Base-by-base conservation (phyloP, 2,888 invertebrate species). In the Epirrhoe tristata region DNA sequence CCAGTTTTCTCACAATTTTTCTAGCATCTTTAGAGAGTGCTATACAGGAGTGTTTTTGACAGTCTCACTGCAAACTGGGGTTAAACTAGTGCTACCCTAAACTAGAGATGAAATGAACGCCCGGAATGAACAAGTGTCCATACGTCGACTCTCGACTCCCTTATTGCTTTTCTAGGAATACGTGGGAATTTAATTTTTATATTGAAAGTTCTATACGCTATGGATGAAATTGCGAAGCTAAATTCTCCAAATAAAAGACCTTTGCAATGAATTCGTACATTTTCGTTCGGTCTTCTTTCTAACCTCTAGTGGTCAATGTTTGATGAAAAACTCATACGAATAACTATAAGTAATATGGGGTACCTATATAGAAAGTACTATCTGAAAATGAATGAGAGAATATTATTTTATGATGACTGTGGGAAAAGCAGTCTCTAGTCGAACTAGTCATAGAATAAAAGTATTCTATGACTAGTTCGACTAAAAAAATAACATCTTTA, bases 121-220 rank as follows among this genome's bases (percentile, higher is more conserved):
- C 60, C 65, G 60, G 61, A 64, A 64, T 64, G 71, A 66, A 67
- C 66, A 66, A 66, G 56, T 68, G 59, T 69, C 53, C 63, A 61
- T 70, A 68, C 58, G 66, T 71, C 64, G 68, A 46, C 10, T 53
- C 52, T 57, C 39, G 17, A 55, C 52, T 58, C 60, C 51, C 64
- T 63, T 67, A 70, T 68, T 71, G 66, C 56, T 64, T 71, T 62
- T 61, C 53, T 63, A 59, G 31, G 50, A 51, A 57, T 12, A 39
- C 51, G 48, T 39, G 16, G 62, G 70, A 61, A 67, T 64, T 36
- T 10, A 24, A 55, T 69, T 62, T 61, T 61, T 70, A 62, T 59
- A 64, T 66, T 50, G 58, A 58, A 51, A 34, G n/a, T 61, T 54
- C 48, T 54, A 54, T 54, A 43, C 39, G 39, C 48, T 48, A 16